Evolutionary conservation across 2,113 vertebrate species (phyloP), one percentile per base, ranked within the genome.

Genomic region (Peromyscus leucopus): DNA sequence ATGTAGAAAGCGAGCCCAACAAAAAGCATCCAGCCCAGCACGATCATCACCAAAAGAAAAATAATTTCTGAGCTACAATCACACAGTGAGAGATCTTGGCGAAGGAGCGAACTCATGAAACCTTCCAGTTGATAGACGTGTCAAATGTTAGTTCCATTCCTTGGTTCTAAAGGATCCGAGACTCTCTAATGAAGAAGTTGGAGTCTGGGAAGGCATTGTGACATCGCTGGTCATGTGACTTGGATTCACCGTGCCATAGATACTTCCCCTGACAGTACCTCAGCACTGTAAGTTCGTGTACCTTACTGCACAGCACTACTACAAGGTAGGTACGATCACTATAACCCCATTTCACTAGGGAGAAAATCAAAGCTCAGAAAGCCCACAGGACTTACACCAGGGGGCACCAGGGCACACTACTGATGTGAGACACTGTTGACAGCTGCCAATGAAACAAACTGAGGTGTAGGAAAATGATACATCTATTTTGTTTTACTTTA

Each of bases 11-110:
- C 95, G 90, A 98, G 48, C 71, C 97, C 96, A 82, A 98, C 96
- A 88, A 97, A 98, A 95, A 98, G 89, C 83, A 98, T 97, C 98
- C 97, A 98, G 86, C 97, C 97, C 75, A 98, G 65, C 65, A 98
- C 95, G 0, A 98, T 98, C 98, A 98, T 98, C 89, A 78, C 78
- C 91, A 71, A 85, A 95, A 89, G 51, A 65, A 93, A 94, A 95
- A 95, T 80, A 93, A 88, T 89, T 86, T 94, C 76, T 92, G 90
- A 91, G 82, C 91, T 28, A 82, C 82, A 63, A 65, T 7, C 75
- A 65, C 69, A 83, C 86, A 46, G 83, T 65, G 57, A 97, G 93
- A 88, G 88, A 91, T 91, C 76, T 94, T 91, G 86, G 94, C 91
- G 89, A 78, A 95, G 94, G 39, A 75, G 36, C 79, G 48, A 69